Percentiles rank a stretch among this genome's conserved stretches.
These are phyloP conservation scores for Rhodophaea formosa DNA, from an alignment of 2,888 invertebrate genomes.

Conservation along the genomic window DNA sequence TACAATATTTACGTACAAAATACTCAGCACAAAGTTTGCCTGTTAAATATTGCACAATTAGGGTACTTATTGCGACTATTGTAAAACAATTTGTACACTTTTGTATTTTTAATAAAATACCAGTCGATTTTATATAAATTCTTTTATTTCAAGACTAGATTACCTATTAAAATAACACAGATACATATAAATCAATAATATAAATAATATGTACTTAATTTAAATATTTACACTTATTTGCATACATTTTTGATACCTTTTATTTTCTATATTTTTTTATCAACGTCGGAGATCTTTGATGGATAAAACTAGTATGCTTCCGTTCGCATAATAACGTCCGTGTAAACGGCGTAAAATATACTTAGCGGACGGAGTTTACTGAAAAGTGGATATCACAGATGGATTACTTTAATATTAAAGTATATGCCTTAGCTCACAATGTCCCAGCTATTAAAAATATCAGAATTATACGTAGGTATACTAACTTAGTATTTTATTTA, in stretches of 20 bases:
- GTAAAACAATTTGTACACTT: conserved; percentile 65
- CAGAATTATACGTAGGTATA: too few species aligned
- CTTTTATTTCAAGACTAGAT: conserved; percentile 28
- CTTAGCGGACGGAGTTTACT: too few species aligned
- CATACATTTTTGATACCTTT: too few species aligned
- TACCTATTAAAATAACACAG: too few species aligned
- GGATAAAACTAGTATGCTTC: background rate
- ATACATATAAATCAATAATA: too few species aligned
- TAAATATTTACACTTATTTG: too few species aligned
- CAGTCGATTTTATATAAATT: conserved; percentile 47
- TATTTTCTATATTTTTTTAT: too few species aligned
- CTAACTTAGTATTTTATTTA: too few species aligned
- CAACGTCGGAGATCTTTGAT: background rate
- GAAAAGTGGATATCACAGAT: background rate
- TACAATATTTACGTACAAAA: conserved; percentile 9
- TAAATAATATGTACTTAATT: too few species aligned
- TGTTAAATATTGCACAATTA: conserved; percentile 53
- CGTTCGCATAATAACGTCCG: too few species aligned
- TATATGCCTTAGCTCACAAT: background rate
- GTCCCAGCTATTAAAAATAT: too few species aligned
- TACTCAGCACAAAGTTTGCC: conserved; percentile 47
- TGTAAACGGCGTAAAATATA: too few species aligned
- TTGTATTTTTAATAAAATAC: conserved; percentile 70
- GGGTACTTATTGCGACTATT: conserved; percentile 42
- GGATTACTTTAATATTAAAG: background rate